These are phyloP conservation scores for Euura lappo DNA, from an alignment of 1,140 invertebrate genomes.

Conservation along the genomic window DNA sequence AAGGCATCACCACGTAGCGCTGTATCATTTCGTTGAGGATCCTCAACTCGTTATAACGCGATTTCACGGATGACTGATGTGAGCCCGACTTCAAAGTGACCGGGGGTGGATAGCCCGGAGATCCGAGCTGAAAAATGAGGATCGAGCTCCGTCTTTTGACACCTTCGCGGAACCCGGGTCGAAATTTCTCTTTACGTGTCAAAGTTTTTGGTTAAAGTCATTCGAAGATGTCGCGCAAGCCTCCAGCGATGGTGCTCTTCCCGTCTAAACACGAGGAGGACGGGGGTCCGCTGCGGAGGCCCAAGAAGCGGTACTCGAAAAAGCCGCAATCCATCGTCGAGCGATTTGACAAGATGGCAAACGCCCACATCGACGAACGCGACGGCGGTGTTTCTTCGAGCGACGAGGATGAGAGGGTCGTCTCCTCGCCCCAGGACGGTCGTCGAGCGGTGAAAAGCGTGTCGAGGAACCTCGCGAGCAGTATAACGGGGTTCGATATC, in stretches of 20 bases:
- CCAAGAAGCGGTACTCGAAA: slow-evolving; percentile 4
- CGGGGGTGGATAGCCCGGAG: no score
- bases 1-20: no score
- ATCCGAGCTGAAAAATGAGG: no score
- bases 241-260: slow-evolving; percentile 12
- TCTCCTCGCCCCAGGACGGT: neutral
- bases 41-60: no score
- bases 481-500: slow-evolving; percentile 44
- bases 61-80: no score
- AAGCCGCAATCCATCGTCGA: slow-evolving; percentile 32
- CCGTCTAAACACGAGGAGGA: slow-evolving; percentile 19
- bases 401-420: neutral
- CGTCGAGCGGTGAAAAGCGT: slow-evolving; percentile 17
- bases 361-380: slow-evolving; percentile 20
- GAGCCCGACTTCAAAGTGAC: no score
- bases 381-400: neutral
- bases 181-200: neutral
- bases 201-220: neutral
- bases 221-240: slow-evolving; percentile 18
- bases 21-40: no score
- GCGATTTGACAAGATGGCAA: slow-evolving; percentile 27
- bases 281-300: neutral
- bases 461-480: slow-evolving; percentile 22
- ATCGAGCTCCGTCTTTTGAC: no score
- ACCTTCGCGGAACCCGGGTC: no score